Base-by-base conservation (phyloP, 64 coral and sea anemone genomes). In the Platygyra sinensis region DNA sequence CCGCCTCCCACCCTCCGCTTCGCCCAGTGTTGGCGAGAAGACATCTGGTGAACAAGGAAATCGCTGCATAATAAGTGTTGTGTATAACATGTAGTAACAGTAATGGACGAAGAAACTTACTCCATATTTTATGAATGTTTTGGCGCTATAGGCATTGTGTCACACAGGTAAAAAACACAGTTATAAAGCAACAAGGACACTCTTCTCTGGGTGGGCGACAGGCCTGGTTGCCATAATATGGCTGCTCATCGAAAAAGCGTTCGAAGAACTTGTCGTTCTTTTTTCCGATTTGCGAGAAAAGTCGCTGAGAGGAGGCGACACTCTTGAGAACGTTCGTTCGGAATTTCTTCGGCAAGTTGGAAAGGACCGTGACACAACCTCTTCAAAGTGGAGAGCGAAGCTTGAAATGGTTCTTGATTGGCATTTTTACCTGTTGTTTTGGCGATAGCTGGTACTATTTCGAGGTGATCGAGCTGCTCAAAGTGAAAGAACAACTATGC, bases 371-470 rank as follows among this genome's bases (percentile, higher is more conserved):
- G 60, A 57, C n/a, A 76, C 64, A 32, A 79, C 52, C n/a, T 88
- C 36, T 30, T 39, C 52, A 11, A 90, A 88, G 12, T 88, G 78
- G 39, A 78, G 38, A 22, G n/a, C n/a, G n/a, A n/a, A 74, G 52
- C 0, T 38, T 27, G 3, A 91, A 85, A 84, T 22, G 50, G 38
- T 65, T 94, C 39, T 29, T 87, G 73, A n/a, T 96, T 6, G 67
- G 86, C 55, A 0, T n/a, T 94, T 57, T 72, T 99, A 88, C 97
- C 97, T 74, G 77, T 96, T 55, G 73, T 94, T 83, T 77, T 99
- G 49, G 89, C 90, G 15, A 29, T 64, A 4, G 91, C 69, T 67
- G 86, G 88, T 99, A 96, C 80, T 91, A 91, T 60, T 72, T 88
- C 24, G 81, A 89, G 75, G 49, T 85, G 27, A 80, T 59, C 42